Percentiles rank a stretch among this genome's conserved stretches.
These are phyloP conservation scores for Erythrolamprus reginae DNA, from an alignment of 2,113 vertebrate genomes.

Conservation along the genomic window DNA sequence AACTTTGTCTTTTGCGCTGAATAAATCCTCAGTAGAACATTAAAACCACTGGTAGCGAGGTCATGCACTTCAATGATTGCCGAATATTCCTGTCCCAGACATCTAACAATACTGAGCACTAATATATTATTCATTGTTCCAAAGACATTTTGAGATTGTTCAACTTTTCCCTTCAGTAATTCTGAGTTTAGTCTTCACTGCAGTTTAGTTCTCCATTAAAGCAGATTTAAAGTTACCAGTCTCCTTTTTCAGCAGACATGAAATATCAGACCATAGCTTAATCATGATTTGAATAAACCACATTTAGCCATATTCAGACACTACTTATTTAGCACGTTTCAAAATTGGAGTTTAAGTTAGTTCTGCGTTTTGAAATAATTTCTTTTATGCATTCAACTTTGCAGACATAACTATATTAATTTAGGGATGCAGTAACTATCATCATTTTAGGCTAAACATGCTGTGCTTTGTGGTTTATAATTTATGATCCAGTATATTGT, in stretches of 20 bases:
- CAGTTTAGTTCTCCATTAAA: background rate
- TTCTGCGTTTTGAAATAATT: background rate
- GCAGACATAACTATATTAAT: background rate
- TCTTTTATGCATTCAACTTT: background rate
- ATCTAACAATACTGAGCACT: background rate
- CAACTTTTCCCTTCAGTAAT: background rate
- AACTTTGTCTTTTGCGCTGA: background rate
- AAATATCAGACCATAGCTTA: background rate
- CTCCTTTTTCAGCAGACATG: background rate
- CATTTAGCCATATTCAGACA: background rate
- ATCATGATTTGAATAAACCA: background rate
- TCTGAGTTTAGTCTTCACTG: background rate
- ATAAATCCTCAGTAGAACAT: background rate
- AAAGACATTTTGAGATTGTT: constrained; percentile 22
- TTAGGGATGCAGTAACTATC: background rate
- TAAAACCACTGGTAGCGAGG: constrained; percentile 4
- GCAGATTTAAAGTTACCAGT: background rate
- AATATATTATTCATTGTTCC: constrained; percentile 27
- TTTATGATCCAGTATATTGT: background rate
- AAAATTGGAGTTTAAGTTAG: background rate
- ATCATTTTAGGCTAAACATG: background rate
- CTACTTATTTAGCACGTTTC: background rate
- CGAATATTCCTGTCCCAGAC: background rate
- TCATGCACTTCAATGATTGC: background rate
- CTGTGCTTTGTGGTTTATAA: background rate